Base-by-base conservation (phyloP, 53 echinoderm and acorn worm genomes). In the Crossaster papposus region DNA sequence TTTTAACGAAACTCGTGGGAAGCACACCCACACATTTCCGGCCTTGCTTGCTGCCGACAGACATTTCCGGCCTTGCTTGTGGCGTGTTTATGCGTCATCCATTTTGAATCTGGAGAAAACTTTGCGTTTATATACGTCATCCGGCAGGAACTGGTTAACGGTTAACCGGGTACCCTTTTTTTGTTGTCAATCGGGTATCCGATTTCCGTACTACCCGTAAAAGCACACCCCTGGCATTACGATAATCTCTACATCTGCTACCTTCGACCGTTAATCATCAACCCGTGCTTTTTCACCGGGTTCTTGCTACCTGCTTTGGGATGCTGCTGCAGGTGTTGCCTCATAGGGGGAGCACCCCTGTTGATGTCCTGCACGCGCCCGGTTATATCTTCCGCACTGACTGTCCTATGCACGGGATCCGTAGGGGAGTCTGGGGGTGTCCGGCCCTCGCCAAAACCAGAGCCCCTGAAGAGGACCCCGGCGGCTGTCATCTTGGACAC, bases 401-500 rank as follows among this genome's bases (percentile, higher is more conserved):
- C 51, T 20, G 84, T 84, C 72, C 84, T 65, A 28, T 71, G 54
- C 12, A 84, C 4, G 52, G 52, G 32, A 53, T 23, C 72, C 0
- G 54, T 52, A 54, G 84, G 84, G 2, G 72, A 30, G 52, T 71
- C 84, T 0, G 84, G 84, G 65, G 84, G 72, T 2, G 84, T 31
- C 71, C 44, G 84, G 9, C 72, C 84, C 30, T 30, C 54, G 2
- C 52, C 30, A 10, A 72, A 84, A 29, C 54, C 90, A 18, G 90
- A 73, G 1, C 90, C 90, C 72, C 44, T 70, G 73, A 90, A 90
- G 34, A 90, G 81, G 36, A 90, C 35, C 26, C 90, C 90, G 1
- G 90, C 90, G 14, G 29, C 68, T 0, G 75, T 81, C 79, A 70
- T 70, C 65, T 74, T 74, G 35, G 26, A 10, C 20, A 74, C 22